Conservation (phyloP, 2,113 vertebrate genomes). For the Montifringilla adamsi region DNA sequence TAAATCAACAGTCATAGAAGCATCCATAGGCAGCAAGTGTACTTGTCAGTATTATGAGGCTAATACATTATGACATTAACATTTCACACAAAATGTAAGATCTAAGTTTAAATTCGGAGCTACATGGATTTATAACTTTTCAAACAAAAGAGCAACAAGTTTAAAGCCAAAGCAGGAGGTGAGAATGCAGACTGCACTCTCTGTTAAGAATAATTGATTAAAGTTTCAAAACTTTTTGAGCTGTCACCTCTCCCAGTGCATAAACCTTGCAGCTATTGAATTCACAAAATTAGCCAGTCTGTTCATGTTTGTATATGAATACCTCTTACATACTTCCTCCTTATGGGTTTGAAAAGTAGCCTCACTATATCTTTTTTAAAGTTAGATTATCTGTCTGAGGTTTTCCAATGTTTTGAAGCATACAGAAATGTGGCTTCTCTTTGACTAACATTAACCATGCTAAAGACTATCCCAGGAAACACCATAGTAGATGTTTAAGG, state of each 20-base stretch:
- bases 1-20: neutral
- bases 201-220: neutral
- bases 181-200: neutral
- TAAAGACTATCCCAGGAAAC: neutral
- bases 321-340: neutral
- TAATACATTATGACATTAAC: slow-evolving; percentile 16
- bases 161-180: neutral
- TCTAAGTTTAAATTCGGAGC: neutral
- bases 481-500: neutral
- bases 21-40: slow-evolving; percentile 19
- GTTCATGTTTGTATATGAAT: neutral
- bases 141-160: neutral
- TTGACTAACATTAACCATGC: neutral
- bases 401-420: neutral
- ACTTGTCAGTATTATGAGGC: slow-evolving; percentile 11
- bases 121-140: neutral
- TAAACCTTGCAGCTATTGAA: neutral
- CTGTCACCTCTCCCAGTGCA: neutral
- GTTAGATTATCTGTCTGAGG: neutral
- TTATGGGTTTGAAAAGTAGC: neutral
- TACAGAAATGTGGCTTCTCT: neutral
- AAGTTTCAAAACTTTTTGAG: neutral
- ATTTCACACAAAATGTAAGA: neutral
- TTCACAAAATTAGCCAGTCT: neutral
- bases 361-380: neutral